phyloP scores from a whole-genome alignment of 2,888 invertebrate genomes.

The Microplitis deprimator region DNA sequence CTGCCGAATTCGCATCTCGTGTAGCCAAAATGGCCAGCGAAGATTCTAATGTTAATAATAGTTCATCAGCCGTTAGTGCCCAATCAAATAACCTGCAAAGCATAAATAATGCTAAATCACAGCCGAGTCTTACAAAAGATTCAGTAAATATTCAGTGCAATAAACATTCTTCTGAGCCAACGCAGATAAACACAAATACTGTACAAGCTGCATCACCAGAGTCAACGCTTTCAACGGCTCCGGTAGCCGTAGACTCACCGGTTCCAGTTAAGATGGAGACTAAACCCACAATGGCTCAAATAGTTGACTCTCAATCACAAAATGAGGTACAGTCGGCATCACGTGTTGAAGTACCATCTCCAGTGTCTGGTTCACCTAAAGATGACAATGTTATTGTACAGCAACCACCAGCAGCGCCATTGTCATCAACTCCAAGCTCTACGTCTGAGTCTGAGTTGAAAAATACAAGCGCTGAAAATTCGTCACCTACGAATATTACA shows the following conservation, averaged over 20 bases:
- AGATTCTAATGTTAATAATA: conserved; percentile 44
- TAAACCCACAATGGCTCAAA: background rate
- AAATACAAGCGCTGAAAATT: conserved; percentile 33
- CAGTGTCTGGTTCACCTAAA: background rate
- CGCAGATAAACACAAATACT: conserved; percentile 56
- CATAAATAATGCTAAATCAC: conserved; percentile 48
- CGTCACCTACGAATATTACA: conserved; percentile 28
- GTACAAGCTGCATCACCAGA: conserved; percentile 52
- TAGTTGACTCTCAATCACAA: conserved; percentile 25
- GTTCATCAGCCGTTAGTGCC: conserved; percentile 12
- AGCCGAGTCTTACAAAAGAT: conserved; percentile 56
- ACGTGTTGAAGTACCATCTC: conserved; percentile 4
- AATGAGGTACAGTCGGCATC: conserved; percentile 15
- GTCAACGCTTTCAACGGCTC: background rate
- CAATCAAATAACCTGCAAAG: conserved; percentile 23
- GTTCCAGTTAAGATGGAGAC: conserved; percentile 43
- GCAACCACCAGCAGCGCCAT: conserved; percentile 37
- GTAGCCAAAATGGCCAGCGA: conserved; percentile 66
- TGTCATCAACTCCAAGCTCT: conserved; percentile 42
- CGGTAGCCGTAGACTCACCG: conserved; percentile 18
- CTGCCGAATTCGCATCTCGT: conserved; percentile 68
- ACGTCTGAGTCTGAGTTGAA: conserved; percentile 39
- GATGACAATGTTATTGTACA: conserved; percentile 49
- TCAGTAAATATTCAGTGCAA: conserved; percentile 55
- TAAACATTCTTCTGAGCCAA: conserved; percentile 50